These are phyloP conservation scores for Eristalis intricaria DNA, from an alignment of 2,888 invertebrate genomes.

Conservation along the genomic window DNA sequence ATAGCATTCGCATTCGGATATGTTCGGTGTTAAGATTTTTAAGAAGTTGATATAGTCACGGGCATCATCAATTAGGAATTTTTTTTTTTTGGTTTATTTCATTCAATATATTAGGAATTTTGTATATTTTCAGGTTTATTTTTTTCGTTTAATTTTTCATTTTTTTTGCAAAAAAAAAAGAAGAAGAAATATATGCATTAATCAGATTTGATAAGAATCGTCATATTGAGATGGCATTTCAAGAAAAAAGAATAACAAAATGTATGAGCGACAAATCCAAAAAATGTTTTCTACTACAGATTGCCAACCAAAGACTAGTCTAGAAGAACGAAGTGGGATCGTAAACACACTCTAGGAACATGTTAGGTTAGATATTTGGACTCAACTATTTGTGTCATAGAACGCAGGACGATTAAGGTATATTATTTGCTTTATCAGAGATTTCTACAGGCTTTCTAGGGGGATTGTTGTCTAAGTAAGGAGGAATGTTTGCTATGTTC, in stretches of 20 bases:
- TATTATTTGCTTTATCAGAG: background rate
- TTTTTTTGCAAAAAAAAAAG: constrained; percentile 72
- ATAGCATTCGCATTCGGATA: constrained; percentile 63
- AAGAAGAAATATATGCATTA: constrained; percentile 70
- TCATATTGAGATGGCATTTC: constrained; percentile 53
- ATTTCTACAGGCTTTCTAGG: constrained; percentile 28
- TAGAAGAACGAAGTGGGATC: constrained; percentile 3
- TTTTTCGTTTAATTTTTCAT: constrained; percentile 50
- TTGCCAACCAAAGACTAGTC: constrained; percentile 56
- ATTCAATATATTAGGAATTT: constrained; percentile 58
- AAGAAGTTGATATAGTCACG: constrained; percentile 69
- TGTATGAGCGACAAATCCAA: constrained; percentile 61
- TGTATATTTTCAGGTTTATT: constrained; percentile 15
- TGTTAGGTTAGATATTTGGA: constrained; percentile 27
- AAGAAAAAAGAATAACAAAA: constrained; percentile 36
- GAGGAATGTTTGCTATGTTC: background rate
- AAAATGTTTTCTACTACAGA: constrained; percentile 36
- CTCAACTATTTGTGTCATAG: background rate
- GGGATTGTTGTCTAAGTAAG: background rate
- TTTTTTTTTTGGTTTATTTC: constrained; percentile 65
- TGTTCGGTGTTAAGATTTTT: constrained; percentile 46
- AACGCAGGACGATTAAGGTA: constrained; percentile 22
- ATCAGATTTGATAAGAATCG: constrained; percentile 57
- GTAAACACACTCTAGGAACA: constrained; percentile 46
- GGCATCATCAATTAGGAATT: constrained; percentile 68